Conservation (phyloP, 2,888 invertebrate genomes). For the Nemotelus pantherinus region DNA sequence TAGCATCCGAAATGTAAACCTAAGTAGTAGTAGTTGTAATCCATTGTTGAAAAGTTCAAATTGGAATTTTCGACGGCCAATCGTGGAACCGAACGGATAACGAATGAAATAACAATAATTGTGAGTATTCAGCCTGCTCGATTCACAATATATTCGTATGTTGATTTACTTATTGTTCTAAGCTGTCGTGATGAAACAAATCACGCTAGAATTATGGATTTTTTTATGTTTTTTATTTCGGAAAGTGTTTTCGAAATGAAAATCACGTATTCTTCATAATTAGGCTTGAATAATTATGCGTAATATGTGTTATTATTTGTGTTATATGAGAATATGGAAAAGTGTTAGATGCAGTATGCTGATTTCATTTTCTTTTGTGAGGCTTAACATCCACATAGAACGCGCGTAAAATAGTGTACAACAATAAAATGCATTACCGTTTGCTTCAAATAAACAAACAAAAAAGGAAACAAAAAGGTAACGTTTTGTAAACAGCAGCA, state of each 20-base stretch:
- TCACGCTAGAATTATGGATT: no score
- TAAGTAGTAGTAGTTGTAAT: constrained; percentile 38
- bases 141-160: no score
- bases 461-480: not conserved
- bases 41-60: constrained; percentile 32
- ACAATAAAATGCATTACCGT: constrained; percentile 23
- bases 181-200: no score
- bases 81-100: constrained; percentile 64
- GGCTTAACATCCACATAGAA: constrained; percentile 30
- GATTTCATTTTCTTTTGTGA: constrained; percentile 12
- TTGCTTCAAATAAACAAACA: not conserved
- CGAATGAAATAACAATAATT: not conserved
- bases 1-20: constrained; percentile 36
- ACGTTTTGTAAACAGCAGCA: constrained; percentile 6
- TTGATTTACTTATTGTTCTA: no score
- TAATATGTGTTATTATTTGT: no score
- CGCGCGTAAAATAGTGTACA: constrained; percentile 30
- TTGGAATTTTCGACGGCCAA: constrained; percentile 58
- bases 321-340: no score
- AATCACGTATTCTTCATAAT: no score
- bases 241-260: no score
- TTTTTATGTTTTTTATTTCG: no score
- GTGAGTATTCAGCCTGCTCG: no score
- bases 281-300: no score
- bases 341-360: not conserved